Base-by-base conservation (phyloP, 2,888 invertebrate genomes). In the Drosophila buzzatii region DNA sequence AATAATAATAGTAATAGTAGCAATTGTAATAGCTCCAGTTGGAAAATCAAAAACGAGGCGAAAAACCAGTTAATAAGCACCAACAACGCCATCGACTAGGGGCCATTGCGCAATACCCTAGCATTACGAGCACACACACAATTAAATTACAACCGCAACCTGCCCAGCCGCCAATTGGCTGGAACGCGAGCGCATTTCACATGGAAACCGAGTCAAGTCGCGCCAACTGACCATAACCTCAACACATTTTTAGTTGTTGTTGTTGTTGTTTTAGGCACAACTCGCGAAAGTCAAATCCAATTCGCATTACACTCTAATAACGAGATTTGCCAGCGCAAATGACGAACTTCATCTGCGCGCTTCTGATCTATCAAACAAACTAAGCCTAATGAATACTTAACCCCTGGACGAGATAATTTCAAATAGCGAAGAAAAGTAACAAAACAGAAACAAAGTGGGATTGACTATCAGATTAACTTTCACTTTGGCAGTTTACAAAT, bases 391-490 rank as follows among this genome's bases (percentile, higher is more conserved):
- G 78, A 82, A 73, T 62, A 71, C 73, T 73, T 81, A 70, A 67
- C 70, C 72, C 66, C 67, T 53, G 63, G 67, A 73, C 75, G 68
- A 67, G 73, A 55, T 73, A 76, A 67, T 77, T 75, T 75, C 68
- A 49, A 35, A 37, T 37, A 23, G 37, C 18, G 37, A 33, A 57
- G 52, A 59, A 51, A 68, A 39, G n/a, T 16, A 51, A 33, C 10
- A 51, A 18, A n/a, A 47, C 18, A 41, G 58, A 12, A 20, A 23
- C 44, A 74, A 75, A 47, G 52, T 72, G 65, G 37, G 73, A 72
- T 79, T 71, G 73, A 79, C 64, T 81, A 63, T 67, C 71, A 64
- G 76, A 82, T 79, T 79, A 59, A 85, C 82, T 83, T 83, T 83
- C 82, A 82, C 82, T 85, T 73, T 42, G 64, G 62, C 51, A 56